Base-by-base conservation (phyloP, 2,888 invertebrate species). In the Therioaphis trifolii region DNA sequence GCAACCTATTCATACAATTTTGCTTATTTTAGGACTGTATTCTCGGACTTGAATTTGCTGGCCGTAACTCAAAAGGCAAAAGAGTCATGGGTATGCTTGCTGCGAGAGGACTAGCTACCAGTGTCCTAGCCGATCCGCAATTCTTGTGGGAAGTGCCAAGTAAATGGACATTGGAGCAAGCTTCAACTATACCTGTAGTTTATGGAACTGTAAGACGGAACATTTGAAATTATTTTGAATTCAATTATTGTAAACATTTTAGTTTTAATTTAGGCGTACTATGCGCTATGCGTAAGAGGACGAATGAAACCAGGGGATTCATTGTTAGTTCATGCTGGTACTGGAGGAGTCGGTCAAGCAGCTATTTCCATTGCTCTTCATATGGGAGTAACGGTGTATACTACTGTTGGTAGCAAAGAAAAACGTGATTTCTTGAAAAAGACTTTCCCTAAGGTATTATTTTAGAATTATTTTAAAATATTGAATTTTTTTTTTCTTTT, bases 321-420 rank as follows among this genome's bases (percentile, higher is more conserved):
- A 66, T 93, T 98, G 84, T 91, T 98, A n/a, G 93, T 98, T 86
- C 98, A 98, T 89, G 97, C 98, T 79, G 98, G 98, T 86, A 94
- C 95, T 86, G 98, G 98, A 84, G 98, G 98, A 87, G 98, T 98
- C 55, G 99, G 99, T 11, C 97, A 98, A 90, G 98, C 99, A 2
- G 97, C 98, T 85, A 97, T 99, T 87, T 92, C 96, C 27, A 95
- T 99, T 87, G 97, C 98, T 77, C 91, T 99, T 78, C 93, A 94
- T 88, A 92, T 94, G 89, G 96, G 96, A 75, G 94, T 97, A 90
- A 92, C 92, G 78, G 97, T 97, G 9, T 97, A 92, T 90, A 96
- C 98, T 18, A 99, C 98, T 0, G 97, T 97, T 75, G 96, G 96
- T 85, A 95, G 95, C 84, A 89, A 92, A 86, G 95, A 95, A 85